Percentiles rank a stretch among this genome's conserved stretches.
phyloP scores from a whole-genome alignment of 2,888 invertebrate species.

The Chaetogeoica ovagalla region DNA sequence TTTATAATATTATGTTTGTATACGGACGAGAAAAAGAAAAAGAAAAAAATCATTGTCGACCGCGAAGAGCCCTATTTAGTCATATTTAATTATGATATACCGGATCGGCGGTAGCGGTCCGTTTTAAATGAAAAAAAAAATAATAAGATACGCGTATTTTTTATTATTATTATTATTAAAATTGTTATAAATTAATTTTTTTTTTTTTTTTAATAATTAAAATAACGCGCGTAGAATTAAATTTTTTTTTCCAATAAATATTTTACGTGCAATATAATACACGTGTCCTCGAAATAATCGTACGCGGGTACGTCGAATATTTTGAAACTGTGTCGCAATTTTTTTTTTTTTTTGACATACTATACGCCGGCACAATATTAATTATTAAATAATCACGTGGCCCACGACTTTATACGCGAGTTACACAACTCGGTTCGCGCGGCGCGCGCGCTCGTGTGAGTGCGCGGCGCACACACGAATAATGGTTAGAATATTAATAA shows the following conservation, averaged over 20 bases:
- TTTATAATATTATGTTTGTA: background rate
- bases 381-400: conserved; percentile 53
- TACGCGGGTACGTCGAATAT: conserved; percentile 26
- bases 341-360: conserved; percentile 48
- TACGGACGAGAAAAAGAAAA: too few species aligned
- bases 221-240: background rate
- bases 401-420: background rate
- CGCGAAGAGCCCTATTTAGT: too few species aligned
- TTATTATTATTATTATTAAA: too few species aligned
- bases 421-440: conserved; percentile 18
- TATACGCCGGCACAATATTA: conserved; percentile 51
- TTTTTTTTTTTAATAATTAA: too few species aligned
- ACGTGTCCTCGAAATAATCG: conserved; percentile 37
- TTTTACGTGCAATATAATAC: background rate
- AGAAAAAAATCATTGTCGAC: background rate
- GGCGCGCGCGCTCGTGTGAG: background rate
- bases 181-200: too few species aligned
- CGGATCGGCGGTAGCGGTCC: too few species aligned
- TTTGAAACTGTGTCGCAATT: conserved; percentile 51
- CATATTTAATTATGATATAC: too few species aligned
- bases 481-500: conserved; percentile 16
- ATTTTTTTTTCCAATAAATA: background rate
- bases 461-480: conserved; percentile 30
- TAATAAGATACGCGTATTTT: too few species aligned
- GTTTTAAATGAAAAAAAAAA: too few species aligned